Conservation (phyloP, 1,140 invertebrate genomes). For the Phocides pigmalion region DNA sequence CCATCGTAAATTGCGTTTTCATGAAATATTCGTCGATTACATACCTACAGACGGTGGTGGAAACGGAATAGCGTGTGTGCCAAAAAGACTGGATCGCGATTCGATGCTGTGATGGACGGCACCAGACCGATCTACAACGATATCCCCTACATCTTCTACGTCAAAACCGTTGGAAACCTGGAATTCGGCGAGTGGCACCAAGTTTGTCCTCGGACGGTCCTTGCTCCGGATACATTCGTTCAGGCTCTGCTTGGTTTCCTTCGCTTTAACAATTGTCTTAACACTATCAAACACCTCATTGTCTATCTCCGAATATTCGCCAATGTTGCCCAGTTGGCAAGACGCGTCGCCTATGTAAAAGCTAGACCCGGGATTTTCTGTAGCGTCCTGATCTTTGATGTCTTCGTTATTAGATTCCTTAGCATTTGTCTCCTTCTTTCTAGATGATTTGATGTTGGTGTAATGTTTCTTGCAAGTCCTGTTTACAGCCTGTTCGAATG, state of each 20-base stretch:
- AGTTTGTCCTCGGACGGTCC: constrained; percentile 47
- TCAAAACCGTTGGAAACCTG: constrained; percentile 49
- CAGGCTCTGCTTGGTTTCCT: constrained; percentile 66
- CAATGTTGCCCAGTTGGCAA: constrained; percentile 22
- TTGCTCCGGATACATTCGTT: constrained; percentile 66
- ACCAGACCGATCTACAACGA: constrained; percentile 64
- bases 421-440: constrained; percentile 43
- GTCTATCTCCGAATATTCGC: constrained; percentile 20
- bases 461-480: constrained; percentile 72
- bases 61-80: constrained; percentile 38
- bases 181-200: constrained; percentile 52
- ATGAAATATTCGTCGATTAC: constrained; percentile 10
- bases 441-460: constrained; percentile 73
- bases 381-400: constrained; percentile 63
- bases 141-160: constrained; percentile 42
- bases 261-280: constrained; percentile 47
- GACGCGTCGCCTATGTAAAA: constrained; percentile 63
- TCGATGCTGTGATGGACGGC: constrained; percentile 59
- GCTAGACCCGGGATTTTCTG: constrained; percentile 44
- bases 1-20: too few relatives aligned
- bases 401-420: constrained; percentile 46
- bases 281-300: constrained; percentile 39
- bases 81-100: constrained; percentile 52
- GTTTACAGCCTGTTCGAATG: constrained; percentile 32
- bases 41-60: constrained; percentile 70